Evolutionary conservation across 2,888 invertebrate species (phyloP).

Genomic region (Lasiommata megera): DNA sequence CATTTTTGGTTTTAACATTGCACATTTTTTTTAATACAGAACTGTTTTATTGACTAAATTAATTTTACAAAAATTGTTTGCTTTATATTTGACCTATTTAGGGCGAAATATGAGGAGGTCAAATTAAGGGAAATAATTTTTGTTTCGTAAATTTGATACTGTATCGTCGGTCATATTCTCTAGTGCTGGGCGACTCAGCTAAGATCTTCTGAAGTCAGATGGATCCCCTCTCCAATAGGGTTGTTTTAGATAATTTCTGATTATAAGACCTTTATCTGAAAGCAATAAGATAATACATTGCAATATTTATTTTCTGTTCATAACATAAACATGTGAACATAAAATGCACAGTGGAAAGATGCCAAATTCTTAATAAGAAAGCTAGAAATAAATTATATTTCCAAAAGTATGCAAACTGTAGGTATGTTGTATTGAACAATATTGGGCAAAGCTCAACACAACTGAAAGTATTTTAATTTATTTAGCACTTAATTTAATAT

Average conservation of each 20-base stretch:
- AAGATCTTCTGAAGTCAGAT: constrained; percentile 35
- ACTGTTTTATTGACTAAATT: constrained; percentile 63
- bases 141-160: constrained; percentile 50
- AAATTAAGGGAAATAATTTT: constrained; percentile 70
- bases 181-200: constrained; percentile 43
- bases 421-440: not conserved
- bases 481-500: no score
- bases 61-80: constrained; percentile 62
- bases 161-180: constrained; percentile 44
- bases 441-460: not conserved
- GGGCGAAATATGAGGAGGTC: constrained; percentile 57
- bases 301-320: not conserved
- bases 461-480: no score
- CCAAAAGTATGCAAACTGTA: not conserved
- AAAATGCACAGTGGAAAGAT: not conserved
- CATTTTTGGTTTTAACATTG: constrained; percentile 81
- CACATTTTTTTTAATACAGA: constrained; percentile 70
- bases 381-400: constrained; percentile 9
- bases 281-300: not conserved
- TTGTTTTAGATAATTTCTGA: constrained; percentile 41
- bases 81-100: constrained; percentile 60
- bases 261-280: constrained; percentile 57
- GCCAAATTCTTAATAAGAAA: constrained; percentile 16
- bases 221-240: constrained; percentile 19
- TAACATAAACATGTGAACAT: not conserved